phyloP scores from a whole-genome alignment of 53 echinoderm and acorn worm species.

The Henricia sp. region DNA sequence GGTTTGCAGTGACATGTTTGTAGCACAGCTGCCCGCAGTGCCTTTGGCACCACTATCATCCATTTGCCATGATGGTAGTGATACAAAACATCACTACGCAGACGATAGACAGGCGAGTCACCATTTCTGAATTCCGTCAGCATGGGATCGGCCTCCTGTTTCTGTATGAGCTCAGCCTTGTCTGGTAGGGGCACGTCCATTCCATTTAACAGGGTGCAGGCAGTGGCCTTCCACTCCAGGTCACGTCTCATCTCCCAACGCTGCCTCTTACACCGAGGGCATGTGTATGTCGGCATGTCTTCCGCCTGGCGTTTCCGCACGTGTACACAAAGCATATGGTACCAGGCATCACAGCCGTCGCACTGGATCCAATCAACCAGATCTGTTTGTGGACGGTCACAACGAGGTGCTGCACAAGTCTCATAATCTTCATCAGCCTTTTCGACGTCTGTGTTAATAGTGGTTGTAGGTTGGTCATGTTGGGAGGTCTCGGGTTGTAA shows the following conservation, averaged over 20 bases:
- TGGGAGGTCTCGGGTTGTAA: neutral
- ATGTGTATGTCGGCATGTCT: neutral
- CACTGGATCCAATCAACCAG: constrained; percentile 39
- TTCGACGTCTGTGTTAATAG: neutral
- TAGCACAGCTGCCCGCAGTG: constrained; percentile 19
- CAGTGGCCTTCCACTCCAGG: neutral
- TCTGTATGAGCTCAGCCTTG: neutral
- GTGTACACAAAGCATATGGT: neutral
- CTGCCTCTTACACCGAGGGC: neutral
- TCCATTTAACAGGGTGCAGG: neutral
- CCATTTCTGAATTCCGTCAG: neutral
- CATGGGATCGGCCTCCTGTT: neutral
- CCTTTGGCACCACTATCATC: constrained; percentile 1
- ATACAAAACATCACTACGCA: neutral
- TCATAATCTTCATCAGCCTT: neutral
- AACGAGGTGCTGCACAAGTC: neutral
- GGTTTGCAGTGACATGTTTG: constrained; percentile 48
- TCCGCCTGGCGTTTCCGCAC: neutral
- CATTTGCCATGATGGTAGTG: neutral
- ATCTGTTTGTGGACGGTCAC: neutral
- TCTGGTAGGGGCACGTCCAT: too few species aligned
- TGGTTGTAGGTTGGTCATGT: neutral
- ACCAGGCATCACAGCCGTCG: neutral
- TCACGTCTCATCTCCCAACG: neutral
- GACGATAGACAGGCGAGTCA: neutral